Evolutionary conservation across 2,113 vertebrate species (phyloP).

Genomic region (Pholis gunnellus): DNA sequence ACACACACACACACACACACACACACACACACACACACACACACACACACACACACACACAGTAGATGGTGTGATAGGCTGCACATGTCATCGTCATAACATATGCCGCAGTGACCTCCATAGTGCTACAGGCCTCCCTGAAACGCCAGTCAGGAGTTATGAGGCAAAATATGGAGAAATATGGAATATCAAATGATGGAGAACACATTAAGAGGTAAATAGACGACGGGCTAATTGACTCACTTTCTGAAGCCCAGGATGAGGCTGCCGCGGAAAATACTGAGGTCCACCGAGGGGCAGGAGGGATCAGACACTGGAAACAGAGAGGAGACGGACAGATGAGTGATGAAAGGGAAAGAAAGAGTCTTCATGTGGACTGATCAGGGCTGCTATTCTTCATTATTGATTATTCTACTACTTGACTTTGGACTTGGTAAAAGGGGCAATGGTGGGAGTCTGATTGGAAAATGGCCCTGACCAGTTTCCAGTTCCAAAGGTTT

Average conservation of each 20-base stretch:
- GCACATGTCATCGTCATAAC: conserved; percentile 74
- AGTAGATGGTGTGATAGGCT: conserved; percentile 71
- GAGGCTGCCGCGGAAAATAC: conserved; percentile 82
- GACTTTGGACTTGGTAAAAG: background rate
- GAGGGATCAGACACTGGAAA: conserved; percentile 87
- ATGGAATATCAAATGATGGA: conserved; percentile 54
- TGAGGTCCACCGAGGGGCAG: conserved; percentile 73
- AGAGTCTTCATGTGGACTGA: background rate
- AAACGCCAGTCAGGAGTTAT: conserved; percentile 37
- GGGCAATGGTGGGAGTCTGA: background rate
- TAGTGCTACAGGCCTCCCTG: conserved; percentile 58
- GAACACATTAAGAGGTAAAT: conserved; percentile 10
- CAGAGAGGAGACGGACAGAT: conserved; percentile 7
- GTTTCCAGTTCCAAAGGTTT: background rate
- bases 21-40: background rate
- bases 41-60: conserved; percentile 21
- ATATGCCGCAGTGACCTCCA: conserved; percentile 71
- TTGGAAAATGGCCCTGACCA: background rate
- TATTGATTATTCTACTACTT: background rate
- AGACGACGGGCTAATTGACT: conserved; percentile 82
- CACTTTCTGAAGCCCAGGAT: conserved; percentile 88
- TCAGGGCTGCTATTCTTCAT: background rate
- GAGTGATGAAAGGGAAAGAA: background rate
- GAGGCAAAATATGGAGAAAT: conserved; percentile 63
- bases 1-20: background rate